Evolutionary conservation across 2,888 invertebrate genomes (phyloP).

Genomic region (Oscheius sp.): DNA sequence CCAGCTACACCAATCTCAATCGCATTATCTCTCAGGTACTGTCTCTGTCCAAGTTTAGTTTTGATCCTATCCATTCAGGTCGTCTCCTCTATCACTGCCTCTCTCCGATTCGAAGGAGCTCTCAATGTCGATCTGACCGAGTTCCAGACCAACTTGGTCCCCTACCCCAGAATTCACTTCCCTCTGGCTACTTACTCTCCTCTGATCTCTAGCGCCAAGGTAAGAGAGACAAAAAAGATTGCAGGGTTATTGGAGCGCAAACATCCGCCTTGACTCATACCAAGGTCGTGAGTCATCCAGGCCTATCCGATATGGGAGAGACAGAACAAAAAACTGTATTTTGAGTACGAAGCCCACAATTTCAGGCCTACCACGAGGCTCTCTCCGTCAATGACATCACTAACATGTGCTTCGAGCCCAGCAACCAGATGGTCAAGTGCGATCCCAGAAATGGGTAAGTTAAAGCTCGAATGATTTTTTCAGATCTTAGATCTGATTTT

Average conservation of each 20-base stretch:
- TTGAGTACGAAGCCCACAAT: not conserved
- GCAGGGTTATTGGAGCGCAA: not conserved
- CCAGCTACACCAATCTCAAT: conserved; percentile 89
- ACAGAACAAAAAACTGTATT: not conserved
- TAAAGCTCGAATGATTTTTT: too few relatives aligned
- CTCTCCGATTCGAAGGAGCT: conserved; percentile 89
- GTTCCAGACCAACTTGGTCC: conserved; percentile 80
- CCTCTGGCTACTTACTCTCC: conserved; percentile 80
- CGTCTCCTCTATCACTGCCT: conserved; percentile 88
- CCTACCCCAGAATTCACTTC: conserved; percentile 92
- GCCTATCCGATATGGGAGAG: not conserved
- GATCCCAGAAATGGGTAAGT: conserved; percentile 79
- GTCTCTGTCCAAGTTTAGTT: too few relatives aligned
- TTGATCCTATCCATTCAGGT: conserved; percentile 79
- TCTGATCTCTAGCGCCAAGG: conserved; percentile 67
- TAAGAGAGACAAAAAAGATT: not conserved
- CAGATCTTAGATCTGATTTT: conserved; percentile 59
- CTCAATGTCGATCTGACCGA: conserved; percentile 88
- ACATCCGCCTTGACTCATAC: not conserved
- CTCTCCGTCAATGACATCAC: conserved; percentile 82
- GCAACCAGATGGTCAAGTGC: conserved; percentile 90
- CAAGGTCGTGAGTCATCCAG: not conserved
- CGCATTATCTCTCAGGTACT: conserved; percentile 86
- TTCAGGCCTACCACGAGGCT: conserved; percentile 67
- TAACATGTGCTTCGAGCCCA: conserved; percentile 87